Base-by-base conservation (phyloP, 1,140 invertebrate genomes). In the Apis laboriosa region DNA sequence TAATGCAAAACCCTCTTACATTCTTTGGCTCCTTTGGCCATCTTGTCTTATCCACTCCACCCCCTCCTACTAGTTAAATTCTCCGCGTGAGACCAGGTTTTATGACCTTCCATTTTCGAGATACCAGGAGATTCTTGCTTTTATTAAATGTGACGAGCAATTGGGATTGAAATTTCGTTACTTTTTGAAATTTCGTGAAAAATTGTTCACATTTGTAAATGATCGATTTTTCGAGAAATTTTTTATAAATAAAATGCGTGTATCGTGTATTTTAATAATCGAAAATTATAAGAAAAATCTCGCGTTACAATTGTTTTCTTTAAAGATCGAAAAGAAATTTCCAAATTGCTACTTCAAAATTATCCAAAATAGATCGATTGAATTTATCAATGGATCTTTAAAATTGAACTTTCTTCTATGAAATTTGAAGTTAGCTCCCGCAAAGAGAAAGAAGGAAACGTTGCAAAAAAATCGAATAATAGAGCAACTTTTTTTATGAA, bases 401-500 rank as follows among this genome's bases (percentile, higher is more conserved):
- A 2, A 24, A 55, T 70, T 70, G 24, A 17, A 53, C 2, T 72
- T 51, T 49, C 1, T n/a, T 19, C 21, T 3, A 28, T 19, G 21
- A 75, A n/a, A 66, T 55, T 74, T 49, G 12, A 55, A 3, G 1
- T 60, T 43, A 43, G 34, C 0, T 21, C 49, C 17, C 21, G 8
- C 4, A 19, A 28, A 17, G 11, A 15, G n/a, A 12, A 51, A 51
- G 5, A 43, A 5, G 34, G 34, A 7, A 24, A 12, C 28, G 28
- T 21, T 43, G 11, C 28, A 24, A 80, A 80, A 43, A 73, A 9
- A 43, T 55, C 49, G 51, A 60, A 80, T 24, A 64, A 55, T 64
- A 21, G 53, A 56, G 73, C 21, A 64, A 80, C 61, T 66, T 80
- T 79, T 80, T 43, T 55, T 56, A 80, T 56, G 28, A 34, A 43